Percentiles rank a stretch among this genome's conserved stretches.
phyloP scores from a whole-genome alignment of 2,888 invertebrate species.

The Sphaerophoria taeniata region DNA sequence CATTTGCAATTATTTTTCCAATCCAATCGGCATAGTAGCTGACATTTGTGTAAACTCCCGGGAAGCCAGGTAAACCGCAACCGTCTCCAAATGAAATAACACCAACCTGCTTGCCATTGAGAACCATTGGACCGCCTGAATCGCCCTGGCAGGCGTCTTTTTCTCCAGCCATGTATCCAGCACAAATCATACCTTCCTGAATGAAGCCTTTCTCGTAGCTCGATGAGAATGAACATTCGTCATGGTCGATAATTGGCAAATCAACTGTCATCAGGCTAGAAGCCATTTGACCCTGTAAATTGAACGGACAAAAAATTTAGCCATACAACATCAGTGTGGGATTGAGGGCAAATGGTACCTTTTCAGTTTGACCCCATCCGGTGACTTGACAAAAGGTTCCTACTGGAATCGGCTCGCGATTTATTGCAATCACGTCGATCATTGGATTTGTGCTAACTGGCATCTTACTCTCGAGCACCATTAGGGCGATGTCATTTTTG shows the following conservation, averaged over 20 bases:
- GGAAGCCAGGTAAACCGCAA: constrained; percentile 88
- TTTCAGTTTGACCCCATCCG: constrained; percentile 80
- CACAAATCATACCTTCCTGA: constrained; percentile 88
- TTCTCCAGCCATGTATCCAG: constrained; percentile 89
- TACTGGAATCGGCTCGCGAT: constrained; percentile 48
- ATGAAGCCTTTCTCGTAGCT: constrained; percentile 81
- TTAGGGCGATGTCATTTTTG: constrained; percentile 78
- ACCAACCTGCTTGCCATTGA: constrained; percentile 86
- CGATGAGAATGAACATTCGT: constrained; percentile 77
- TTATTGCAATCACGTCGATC: constrained; percentile 77
- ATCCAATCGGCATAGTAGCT: constrained; percentile 77
- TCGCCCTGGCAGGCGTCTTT: constrained; percentile 93
- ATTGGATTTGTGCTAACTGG: constrained; percentile 78
- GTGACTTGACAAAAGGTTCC: constrained; percentile 79
- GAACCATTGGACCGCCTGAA: constrained; percentile 92
- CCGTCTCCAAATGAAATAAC: constrained; percentile 93
- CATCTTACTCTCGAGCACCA: constrained; percentile 77
- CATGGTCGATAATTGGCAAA: constrained; percentile 76
- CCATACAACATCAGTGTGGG: background rate
- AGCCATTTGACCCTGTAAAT: constrained; percentile 42
- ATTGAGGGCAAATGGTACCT: constrained; percentile 51
- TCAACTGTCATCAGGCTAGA: constrained; percentile 78
- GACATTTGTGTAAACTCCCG: constrained; percentile 91
- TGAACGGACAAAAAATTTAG: background rate
- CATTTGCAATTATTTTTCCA: background rate